A percentile compares a stretch with the other conserved stretches of the same genome.
phyloP scores from a whole-genome alignment of 1,140 invertebrate species.

The Megalonaias nervosa region DNA sequence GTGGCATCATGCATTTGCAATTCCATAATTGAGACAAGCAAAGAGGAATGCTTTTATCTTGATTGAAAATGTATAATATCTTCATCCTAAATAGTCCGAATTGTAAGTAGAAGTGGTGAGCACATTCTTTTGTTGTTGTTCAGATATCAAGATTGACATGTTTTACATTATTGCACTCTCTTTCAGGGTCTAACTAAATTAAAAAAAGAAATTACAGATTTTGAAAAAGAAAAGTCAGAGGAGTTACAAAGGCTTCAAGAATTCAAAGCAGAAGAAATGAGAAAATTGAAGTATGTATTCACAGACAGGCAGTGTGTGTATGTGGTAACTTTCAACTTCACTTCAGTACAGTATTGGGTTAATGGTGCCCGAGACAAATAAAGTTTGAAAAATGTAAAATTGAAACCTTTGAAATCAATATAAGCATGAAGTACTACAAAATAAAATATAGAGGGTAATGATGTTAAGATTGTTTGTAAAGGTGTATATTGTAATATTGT shows the following conservation, averaged over 20 bases:
- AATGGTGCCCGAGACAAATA: no score
- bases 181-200: slow-evolving; percentile 63
- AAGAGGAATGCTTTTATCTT: no score
- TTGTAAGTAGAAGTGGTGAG: not conserved
- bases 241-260: slow-evolving; percentile 68
- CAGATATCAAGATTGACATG: not conserved
- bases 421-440: no score
- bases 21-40: no score
- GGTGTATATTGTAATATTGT: not conserved
- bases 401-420: no score
- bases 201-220: slow-evolving; percentile 68
- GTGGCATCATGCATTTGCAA: no score
- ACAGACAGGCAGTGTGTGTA: not conserved
- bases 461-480: not conserved
- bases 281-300: slow-evolving; percentile 66
- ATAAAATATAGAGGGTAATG: no score
- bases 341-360: no score
- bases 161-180: slow-evolving; percentile 13
- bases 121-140: not conserved
- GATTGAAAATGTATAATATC: no score
- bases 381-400: no score
- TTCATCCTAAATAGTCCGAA: no score
- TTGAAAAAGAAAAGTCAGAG: slow-evolving; percentile 68
- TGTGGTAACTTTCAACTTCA: not conserved
- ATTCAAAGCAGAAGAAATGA: slow-evolving; percentile 69